phyloP scores from a whole-genome alignment of 35 echinoderm and acorn worm genomes.

The Patiria miniata region DNA sequence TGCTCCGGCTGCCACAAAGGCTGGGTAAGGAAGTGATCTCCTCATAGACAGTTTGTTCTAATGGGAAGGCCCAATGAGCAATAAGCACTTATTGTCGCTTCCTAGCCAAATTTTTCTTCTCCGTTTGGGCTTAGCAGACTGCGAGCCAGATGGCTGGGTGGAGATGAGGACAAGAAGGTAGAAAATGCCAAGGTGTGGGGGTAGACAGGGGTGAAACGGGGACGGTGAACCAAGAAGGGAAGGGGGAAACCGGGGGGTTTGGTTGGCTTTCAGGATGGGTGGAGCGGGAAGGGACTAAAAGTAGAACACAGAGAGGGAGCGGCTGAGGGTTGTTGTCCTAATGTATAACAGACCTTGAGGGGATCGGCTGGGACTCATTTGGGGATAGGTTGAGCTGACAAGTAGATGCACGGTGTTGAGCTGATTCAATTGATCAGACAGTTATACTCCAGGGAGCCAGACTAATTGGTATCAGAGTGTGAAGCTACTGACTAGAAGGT shows the following conservation, averaged over 20 bases:
- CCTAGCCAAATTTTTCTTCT: constrained; percentile 18
- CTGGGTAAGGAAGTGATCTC: not conserved
- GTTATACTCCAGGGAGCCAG: no score
- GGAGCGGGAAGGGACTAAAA: constrained; percentile 22
- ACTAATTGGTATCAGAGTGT: no score
- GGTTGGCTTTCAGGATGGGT: not conserved
- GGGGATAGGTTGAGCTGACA: not conserved
- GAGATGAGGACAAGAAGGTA: not conserved
- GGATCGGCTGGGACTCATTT: not conserved
- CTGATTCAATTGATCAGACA: no score
- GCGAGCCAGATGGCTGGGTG: constrained; percentile 3
- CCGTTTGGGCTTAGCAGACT: constrained; percentile 20
- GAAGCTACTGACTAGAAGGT: no score
- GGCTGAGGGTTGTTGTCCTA: not conserved
- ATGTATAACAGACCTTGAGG: not conserved
- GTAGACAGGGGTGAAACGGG: not conserved
- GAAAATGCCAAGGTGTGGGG: constrained; percentile 22
- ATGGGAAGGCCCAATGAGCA: not conserved
- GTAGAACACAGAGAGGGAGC: not conserved
- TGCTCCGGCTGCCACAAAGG: not conserved
- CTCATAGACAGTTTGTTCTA: not conserved
- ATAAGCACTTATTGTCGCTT: constrained; percentile 17
- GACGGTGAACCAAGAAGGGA: not conserved
- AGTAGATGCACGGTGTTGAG: no score
- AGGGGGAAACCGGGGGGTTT: not conserved